A percentile compares a stretch with the other conserved stretches of the same genome.
These are phyloP conservation scores for Pocillopora verrucosa DNA, from an alignment of 64 coral and sea anemone species.

Conservation along the genomic window DNA sequence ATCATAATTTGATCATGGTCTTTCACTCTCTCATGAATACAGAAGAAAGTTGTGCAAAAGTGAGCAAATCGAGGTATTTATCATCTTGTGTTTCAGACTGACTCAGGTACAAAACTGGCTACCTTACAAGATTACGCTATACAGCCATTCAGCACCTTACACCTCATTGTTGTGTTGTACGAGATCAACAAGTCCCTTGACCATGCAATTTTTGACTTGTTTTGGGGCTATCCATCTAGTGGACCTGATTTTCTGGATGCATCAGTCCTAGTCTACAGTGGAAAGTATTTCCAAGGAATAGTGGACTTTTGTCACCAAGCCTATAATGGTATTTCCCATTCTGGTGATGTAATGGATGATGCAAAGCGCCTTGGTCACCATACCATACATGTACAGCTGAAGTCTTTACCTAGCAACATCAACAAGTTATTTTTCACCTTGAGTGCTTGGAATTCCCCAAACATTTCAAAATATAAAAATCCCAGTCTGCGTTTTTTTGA, in stretches of 20 bases:
- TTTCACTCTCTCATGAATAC: neutral
- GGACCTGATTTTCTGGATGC: slow-evolving; percentile 78
- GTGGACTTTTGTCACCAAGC: too few relatives aligned
- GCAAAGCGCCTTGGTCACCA: slow-evolving; percentile 64
- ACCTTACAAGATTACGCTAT: slow-evolving; percentile 82
- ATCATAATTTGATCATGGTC: too few relatives aligned
- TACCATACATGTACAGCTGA: slow-evolving; percentile 79
- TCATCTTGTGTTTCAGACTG: slow-evolving; percentile 28
- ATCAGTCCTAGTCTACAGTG: slow-evolving; percentile 91
- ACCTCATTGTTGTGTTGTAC: slow-evolving; percentile 91
- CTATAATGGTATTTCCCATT: too few relatives aligned
- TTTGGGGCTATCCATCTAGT: slow-evolving; percentile 79
- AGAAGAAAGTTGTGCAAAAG: too few relatives aligned
- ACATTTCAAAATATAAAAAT: slow-evolving; percentile 92
- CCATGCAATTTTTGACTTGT: slow-evolving; percentile 89
- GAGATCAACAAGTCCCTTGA: slow-evolving; percentile 77
- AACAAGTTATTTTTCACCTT: slow-evolving; percentile 92
- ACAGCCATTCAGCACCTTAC: slow-evolving; percentile 56
- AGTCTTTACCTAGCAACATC: slow-evolving; percentile 53
- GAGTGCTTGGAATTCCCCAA: slow-evolving; percentile 88
- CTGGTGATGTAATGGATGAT: slow-evolving; percentile 85
- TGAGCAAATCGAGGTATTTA: neutral
- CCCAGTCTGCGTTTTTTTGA: slow-evolving; percentile 86
- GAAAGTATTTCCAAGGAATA: slow-evolving; percentile 43
- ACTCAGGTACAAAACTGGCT: slow-evolving; percentile 8